Evolutionary conservation across 2,888 invertebrate species (phyloP), one percentile per base, ranked within the genome.

Genomic region (Leptura quadrifasciata): DNA sequence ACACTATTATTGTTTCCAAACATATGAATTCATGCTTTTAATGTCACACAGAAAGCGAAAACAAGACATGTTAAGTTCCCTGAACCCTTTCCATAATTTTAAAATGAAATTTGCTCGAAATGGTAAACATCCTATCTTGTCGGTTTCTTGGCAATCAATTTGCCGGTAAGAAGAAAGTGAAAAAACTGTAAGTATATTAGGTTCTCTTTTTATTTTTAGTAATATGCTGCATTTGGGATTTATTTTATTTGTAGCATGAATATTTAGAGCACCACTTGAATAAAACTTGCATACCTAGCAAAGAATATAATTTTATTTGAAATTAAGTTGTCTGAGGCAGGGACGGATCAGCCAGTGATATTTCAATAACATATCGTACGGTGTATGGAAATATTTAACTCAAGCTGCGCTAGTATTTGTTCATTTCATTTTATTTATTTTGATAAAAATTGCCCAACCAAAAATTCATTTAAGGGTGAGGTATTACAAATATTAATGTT

Each of bases 241-340:
- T 74, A 76, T 78, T 77, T 79, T 80, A 77, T 77, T 75, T 77
- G 78, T 68, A 61, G 72, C 70, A 74, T 76, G 71, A 80, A 77
- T 71, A 75, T 79, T 80, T 70, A 58, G 71, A 80, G 80, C 76
- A 80, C 80, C 80, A 77, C 80, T 80, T 78, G 76, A 79, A 73
- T 74, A 75, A 72, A 80, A 76, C 79, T 79, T 77, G 79, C 77
- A 77, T 79, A 79, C 79, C 79, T 76, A 58, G 77, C 76, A 74
- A 79, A 77, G 78, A 80, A 76, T 79, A 79, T 80, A 52, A 78
- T 77, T 80, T 80, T 69, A 75, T 76, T 76, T 72, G 75, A 65
- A 69, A 61, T 76, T 39, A 67, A 73, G 67, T 74, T 74, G 74
- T 70, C 61, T 57, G 61, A 10, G 12, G 17, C 75, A 75, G 77